phyloP scores from a whole-genome alignment of 1,140 invertebrate genomes.

The Bombus haemorrhoidalis region DNA sequence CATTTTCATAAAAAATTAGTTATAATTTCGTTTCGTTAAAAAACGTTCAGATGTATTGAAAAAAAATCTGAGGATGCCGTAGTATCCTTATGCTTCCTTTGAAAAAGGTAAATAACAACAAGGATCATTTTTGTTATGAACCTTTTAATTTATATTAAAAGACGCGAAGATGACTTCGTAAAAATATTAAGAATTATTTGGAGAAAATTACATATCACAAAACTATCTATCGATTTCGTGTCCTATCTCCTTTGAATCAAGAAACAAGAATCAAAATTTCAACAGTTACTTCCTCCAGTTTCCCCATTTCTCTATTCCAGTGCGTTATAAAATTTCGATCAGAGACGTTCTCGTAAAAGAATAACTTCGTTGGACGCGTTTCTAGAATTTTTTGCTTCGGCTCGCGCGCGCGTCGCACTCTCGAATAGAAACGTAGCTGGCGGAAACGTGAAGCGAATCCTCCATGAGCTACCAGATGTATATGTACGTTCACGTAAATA shows the following conservation, averaged over 20 bases:
- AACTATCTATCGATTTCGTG: not conserved
- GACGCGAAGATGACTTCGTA: no score
- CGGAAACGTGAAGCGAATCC: slow-evolving; percentile 53
- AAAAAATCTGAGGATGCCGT: no score
- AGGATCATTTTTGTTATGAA: not conserved
- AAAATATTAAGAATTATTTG: no score
- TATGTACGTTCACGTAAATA: slow-evolving; percentile 21
- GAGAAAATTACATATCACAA: not conserved
- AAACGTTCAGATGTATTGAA: no score
- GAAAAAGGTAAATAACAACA: no score
- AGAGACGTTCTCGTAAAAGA: slow-evolving; percentile 5
- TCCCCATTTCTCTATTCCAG: not conserved
- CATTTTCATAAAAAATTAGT: no score
- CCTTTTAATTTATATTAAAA: no score
- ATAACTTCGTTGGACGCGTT: slow-evolving; percentile 6
- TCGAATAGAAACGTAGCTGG: slow-evolving; percentile 11
- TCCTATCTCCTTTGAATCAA: not conserved
- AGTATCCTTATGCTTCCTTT: no score
- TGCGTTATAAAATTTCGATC: slow-evolving; percentile 39
- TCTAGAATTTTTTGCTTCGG: slow-evolving; percentile 3
- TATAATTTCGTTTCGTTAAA: no score
- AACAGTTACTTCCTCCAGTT: not conserved
- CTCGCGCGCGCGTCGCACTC: not conserved
- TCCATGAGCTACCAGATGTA: slow-evolving; percentile 46
- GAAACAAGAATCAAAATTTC: slow-evolving; percentile 12